A percentile compares a stretch with the other conserved stretches of the same genome.
These are phyloP conservation scores for Trichosurus vulpecula DNA, from an alignment of 2,797 vertebrate species.

Conservation along the genomic window DNA sequence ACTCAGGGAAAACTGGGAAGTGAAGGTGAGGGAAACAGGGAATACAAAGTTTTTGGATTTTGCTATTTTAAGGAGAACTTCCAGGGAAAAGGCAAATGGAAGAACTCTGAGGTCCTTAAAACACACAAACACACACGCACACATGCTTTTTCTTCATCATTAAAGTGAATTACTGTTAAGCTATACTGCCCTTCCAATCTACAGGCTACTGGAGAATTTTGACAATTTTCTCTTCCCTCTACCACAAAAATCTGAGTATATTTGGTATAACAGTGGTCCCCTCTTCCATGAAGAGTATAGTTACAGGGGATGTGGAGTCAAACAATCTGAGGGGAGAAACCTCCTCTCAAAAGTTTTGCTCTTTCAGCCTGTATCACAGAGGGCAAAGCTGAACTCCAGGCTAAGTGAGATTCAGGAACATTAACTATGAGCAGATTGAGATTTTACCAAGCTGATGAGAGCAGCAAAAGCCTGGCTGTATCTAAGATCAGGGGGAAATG, in stretches of 20 bases:
- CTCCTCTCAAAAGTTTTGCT: constrained; percentile 39
- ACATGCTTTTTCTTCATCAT: not conserved
- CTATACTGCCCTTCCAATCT: not conserved
- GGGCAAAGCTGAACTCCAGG: constrained; percentile 17
- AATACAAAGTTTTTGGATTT: not conserved
- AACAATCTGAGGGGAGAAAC: constrained; percentile 24
- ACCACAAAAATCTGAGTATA: not conserved
- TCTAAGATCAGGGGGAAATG: constrained; percentile 62
- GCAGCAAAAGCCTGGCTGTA: constrained; percentile 60
- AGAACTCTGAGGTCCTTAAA: constrained; percentile 48
- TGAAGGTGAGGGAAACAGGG: not conserved
- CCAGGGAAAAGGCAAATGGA: constrained; percentile 62
- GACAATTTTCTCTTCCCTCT: not conserved
- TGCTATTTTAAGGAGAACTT: constrained; percentile 42
- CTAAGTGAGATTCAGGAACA: not conserved
- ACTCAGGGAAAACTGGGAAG: constrained; percentile 24
- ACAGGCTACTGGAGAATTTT: not conserved
- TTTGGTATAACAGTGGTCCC: not conserved
- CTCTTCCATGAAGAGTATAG: not conserved
- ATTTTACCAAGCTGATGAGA: constrained; percentile 52
- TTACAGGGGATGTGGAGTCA: constrained; percentile 1
- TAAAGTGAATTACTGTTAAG: not conserved
- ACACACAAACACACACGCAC: not conserved
- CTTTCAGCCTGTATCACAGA: constrained; percentile 21
- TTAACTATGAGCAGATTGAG: constrained; percentile 30